Base-by-base conservation (phyloP, 2,888 invertebrate species). In the Caenorhabditis plicata region DNA sequence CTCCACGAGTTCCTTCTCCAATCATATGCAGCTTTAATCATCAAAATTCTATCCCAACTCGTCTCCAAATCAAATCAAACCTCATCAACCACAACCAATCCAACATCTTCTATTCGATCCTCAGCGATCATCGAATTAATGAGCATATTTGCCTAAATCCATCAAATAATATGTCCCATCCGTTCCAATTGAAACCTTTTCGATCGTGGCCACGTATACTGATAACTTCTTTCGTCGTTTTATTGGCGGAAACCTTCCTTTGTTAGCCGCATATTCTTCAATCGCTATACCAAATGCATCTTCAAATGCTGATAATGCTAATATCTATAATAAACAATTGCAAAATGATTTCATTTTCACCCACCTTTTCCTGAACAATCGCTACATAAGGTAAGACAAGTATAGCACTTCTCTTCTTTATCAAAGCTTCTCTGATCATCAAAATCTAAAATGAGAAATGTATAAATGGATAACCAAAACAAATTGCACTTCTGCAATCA, bases 361-460 rank as follows among this genome's bases (percentile, higher is more conserved):
- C 20, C 77, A 91, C 92, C 86, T 96, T 96, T 84, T 96, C 96
- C 81, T 96, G 94, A 0, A 95, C 96, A 75, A 96, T 89, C 5
- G 95, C 90, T 13, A 96, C 92, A 85, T 89, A 96, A 0, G 96
- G 96, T 56, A 96, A 83, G 70, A 96, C 87, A 69, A 96, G 89
- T 20, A 96, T 83, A 11, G 88, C 91, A 86, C 93, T 91, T 71
- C 87, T 88, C 77, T 88, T 87, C 47, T 87, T 85, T 66, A 89
- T 88, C 9, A 94, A 82, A 5, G 95, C 83, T 84, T 94, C 91
- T 36, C 88, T 85, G 17, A 95, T 83, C 86, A 96, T 92, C 41
- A 96, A 84, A 60, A 65, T 53, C 52, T 53, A 23, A 19, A 55
- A 48, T n/a, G n/a, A n/a, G n/a, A n/a, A n/a, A n/a, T n/a, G n/a